Percentiles rank a stretch among this genome's conserved stretches.
Conservation (phyloP, 2,888 invertebrate species). For the Scelioninae gen. 1 region DNA sequence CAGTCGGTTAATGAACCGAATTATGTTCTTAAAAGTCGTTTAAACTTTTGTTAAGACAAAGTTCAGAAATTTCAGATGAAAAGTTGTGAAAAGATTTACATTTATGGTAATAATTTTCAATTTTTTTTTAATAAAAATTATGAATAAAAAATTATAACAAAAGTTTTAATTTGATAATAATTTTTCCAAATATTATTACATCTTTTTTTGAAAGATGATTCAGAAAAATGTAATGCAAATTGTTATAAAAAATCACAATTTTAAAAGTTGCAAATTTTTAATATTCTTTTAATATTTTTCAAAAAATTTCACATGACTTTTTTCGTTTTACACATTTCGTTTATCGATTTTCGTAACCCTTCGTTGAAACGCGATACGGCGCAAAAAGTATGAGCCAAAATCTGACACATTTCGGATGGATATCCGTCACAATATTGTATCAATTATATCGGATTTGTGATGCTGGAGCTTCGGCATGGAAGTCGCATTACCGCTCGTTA, state of each 20-base stretch:
- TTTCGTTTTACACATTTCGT: background rate
- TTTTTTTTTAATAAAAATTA: too few species aligned
- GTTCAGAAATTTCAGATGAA: background rate
- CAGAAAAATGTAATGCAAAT: background rate
- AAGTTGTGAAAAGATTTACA: too few species aligned
- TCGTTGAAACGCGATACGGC: constrained; percentile 1
- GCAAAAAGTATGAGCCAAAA: background rate
- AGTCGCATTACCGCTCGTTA: constrained; percentile 3
- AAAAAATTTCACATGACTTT: too few species aligned
- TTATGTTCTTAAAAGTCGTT: constrained; percentile 1
- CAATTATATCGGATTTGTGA: background rate
- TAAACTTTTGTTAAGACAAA: background rate
- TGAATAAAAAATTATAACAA: too few species aligned
- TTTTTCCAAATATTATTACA: too few species aligned
- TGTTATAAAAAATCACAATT: too few species aligned
- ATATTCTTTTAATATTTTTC: too few species aligned
- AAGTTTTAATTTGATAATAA: too few species aligned
- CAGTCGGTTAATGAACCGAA: constrained; percentile 37
- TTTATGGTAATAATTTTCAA: too few species aligned
- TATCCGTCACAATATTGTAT: constrained; percentile 7
- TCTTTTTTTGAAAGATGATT: too few species aligned
- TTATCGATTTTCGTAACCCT: constrained; percentile 28
- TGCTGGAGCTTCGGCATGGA: background rate
- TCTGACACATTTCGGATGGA: background rate
- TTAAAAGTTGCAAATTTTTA: too few species aligned